Evolutionary conservation across 1,140 invertebrate species (phyloP).

Genomic region (Monomorium pharaonis): DNA sequence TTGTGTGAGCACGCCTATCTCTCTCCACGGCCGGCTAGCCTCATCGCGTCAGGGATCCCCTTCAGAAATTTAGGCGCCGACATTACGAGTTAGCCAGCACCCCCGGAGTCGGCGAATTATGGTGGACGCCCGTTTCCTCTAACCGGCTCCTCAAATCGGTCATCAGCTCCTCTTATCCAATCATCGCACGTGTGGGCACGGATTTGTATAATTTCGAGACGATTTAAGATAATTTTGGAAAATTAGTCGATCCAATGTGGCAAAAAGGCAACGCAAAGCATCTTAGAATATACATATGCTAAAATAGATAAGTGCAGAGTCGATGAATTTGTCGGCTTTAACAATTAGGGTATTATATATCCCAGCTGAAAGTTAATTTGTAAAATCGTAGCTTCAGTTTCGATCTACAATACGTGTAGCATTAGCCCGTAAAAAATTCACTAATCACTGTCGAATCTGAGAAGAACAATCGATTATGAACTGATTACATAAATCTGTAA

Average conservation of each 20-base stretch:
- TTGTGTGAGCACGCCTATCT: constrained; percentile 35
- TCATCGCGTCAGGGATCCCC: neutral
- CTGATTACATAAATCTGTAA: no score
- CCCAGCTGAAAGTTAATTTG: neutral
- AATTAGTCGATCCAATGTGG: neutral
- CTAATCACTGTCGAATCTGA: no score
- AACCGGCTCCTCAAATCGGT: neutral
- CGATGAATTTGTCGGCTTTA: neutral
- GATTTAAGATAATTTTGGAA: neutral
- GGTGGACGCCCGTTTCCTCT: neutral
- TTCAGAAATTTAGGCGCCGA: constrained; percentile 66
- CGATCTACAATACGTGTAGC: no score
- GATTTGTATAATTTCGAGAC: neutral
- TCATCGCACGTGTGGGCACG: neutral
- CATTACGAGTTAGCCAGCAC: constrained; percentile 13
- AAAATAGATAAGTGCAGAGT: neutral
- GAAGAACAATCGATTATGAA: no score
- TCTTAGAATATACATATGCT: neutral
- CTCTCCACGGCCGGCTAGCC: neutral
- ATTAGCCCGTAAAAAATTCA: no score
- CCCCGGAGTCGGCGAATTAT: constrained; percentile 54
- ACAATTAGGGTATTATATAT: neutral
- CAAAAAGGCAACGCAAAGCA: neutral
- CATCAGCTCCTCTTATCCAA: neutral
- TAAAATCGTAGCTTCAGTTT: neutral